These are phyloP conservation scores for Dasypus novemcinctus DNA, from an alignment of 2,113 vertebrate species.

Conservation along the genomic window DNA sequence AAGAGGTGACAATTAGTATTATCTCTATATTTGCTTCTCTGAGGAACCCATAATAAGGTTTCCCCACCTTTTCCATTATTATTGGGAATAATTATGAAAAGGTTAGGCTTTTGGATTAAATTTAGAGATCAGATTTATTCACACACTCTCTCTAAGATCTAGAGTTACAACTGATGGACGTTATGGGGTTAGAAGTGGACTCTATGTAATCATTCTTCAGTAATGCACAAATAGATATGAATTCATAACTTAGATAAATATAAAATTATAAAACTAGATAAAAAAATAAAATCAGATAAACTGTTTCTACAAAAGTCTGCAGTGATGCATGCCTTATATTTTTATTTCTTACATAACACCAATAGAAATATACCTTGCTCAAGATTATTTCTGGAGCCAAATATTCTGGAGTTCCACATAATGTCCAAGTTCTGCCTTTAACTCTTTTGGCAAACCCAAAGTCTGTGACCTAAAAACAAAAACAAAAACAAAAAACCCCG, in stretches of 20 bases:
- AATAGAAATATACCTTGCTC: conserved; percentile 91
- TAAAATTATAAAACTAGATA: too few relatives aligned
- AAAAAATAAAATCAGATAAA: background rate
- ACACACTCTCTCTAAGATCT: background rate
- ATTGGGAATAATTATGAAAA: conserved; percentile 6
- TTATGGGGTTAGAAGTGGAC: background rate
- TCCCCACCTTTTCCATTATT: background rate
- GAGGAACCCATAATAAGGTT: background rate
- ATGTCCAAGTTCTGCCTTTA: conserved; percentile 99
- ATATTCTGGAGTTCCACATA: conserved; percentile 99
- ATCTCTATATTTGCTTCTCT: background rate
- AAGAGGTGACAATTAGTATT: background rate
- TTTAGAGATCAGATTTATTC: conserved; percentile 11
- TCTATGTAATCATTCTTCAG: conserved; percentile 1
- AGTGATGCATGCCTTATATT: background rate
- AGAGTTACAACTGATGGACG: conserved; percentile 2
- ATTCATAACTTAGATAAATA: conserved; percentile 27
- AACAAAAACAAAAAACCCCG: conserved; percentile 12
- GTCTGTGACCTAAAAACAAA: conserved; percentile 92
- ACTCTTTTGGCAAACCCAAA: conserved; percentile 99
- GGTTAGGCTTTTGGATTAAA: background rate
- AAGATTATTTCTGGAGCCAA: conserved; percentile 99
- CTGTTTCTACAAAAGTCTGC: background rate
- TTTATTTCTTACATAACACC: background rate
- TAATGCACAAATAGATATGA: background rate